These are phyloP conservation scores for Amaurobius ferox DNA, from an alignment of 2,888 invertebrate species.

Conservation along the genomic window DNA sequence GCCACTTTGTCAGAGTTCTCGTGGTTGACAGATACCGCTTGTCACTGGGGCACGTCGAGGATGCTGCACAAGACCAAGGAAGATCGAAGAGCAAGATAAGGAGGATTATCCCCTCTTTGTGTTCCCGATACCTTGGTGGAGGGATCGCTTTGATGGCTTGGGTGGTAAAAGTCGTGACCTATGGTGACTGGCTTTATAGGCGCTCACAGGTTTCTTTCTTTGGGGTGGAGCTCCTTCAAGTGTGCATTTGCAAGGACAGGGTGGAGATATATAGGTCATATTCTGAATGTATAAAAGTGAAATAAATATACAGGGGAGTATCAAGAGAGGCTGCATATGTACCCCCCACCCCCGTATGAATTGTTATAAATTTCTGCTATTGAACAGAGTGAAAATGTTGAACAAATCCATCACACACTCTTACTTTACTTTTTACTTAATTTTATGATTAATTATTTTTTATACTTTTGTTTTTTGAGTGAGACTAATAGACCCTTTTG, in stretches of 20 bases:
- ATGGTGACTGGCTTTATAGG: neutral
- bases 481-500: no score
- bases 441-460: no score
- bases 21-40: slow-evolving; percentile 38
- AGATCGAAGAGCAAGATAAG: slow-evolving; percentile 46
- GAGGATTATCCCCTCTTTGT: slow-evolving; percentile 45
- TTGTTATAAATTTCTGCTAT: no score
- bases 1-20: slow-evolving; percentile 45
- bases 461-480: no score
- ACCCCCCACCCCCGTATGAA: no score
- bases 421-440: no score
- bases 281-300: neutral
- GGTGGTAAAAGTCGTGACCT: slow-evolving; percentile 43
- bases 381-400: no score
- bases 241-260: neutral
- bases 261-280: neutral
- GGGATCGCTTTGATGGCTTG: slow-evolving; percentile 8
- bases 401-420: no score
- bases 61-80: neutral
- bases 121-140: slow-evolving; percentile 7
- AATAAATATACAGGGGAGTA: no score
- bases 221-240: neutral
- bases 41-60: slow-evolving; percentile 34
- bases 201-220: neutral
- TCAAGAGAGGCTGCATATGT: no score